Conservation (phyloP, 2,888 invertebrate genomes). For the Xestia ashworthii region DNA sequence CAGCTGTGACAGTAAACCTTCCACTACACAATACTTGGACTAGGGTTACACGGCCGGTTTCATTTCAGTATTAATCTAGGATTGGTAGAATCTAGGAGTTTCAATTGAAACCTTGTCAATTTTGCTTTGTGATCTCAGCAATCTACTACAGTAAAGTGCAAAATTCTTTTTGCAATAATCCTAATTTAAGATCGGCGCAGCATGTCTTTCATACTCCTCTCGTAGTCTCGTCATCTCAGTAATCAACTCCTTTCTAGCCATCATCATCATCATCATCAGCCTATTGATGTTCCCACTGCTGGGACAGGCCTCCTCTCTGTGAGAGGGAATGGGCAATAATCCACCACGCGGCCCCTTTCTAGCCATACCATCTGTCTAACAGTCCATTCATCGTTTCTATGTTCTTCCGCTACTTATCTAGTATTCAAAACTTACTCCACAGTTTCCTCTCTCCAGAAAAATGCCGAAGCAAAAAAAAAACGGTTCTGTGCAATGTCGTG, state of each 20-base stretch:
- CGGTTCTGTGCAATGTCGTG: not conserved
- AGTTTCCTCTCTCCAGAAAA: not conserved
- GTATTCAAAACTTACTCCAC: not conserved
- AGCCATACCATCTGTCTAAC: not conserved
- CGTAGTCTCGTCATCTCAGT: not conserved
- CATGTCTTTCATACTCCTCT: not conserved
- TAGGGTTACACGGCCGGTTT: not conserved
- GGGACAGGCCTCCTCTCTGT: no score
- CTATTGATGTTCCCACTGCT: no score
- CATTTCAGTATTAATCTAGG: not conserved
- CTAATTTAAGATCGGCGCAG: not conserved
- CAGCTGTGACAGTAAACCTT: constrained; percentile 41
- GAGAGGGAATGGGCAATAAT: no score
- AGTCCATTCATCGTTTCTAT: not conserved
- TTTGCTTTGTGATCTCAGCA: not conserved
- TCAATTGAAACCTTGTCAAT: not conserved
- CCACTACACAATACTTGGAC: not conserved
- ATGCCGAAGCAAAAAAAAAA: no score
- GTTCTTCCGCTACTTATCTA: not conserved
- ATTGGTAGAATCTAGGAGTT: not conserved
- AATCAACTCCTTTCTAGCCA: not conserved
- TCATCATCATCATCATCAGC: no score
- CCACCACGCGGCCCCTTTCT: not conserved
- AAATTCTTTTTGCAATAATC: not conserved
- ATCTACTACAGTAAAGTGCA: not conserved